These are phyloP conservation scores for Drosophila nigricruria DNA, from an alignment of 2,888 invertebrate genomes.

Conservation along the genomic window DNA sequence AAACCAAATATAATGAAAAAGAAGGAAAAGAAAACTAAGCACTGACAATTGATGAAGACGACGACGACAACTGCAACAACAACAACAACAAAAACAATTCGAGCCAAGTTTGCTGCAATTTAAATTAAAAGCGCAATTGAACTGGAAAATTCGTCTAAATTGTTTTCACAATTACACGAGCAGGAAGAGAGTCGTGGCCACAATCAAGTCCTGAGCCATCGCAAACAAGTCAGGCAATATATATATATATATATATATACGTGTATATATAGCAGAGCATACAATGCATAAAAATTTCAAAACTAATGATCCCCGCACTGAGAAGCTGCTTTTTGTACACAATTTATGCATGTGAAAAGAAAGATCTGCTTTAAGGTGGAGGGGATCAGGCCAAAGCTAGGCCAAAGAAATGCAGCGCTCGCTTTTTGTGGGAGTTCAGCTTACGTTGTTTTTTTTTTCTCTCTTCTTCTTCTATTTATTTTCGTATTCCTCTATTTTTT, in stretches of 20 bases:
- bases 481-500: conserved; percentile 32
- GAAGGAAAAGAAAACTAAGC: conserved; percentile 17
- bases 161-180: conserved; percentile 74
- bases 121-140: conserved; percentile 82
- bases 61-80: conserved; percentile 28
- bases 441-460: conserved; percentile 14
- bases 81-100: conserved; percentile 8
- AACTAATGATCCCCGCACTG: conserved; percentile 67
- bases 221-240: conserved; percentile 25
- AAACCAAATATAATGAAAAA: too few relatives aligned
- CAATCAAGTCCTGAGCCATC: conserved; percentile 71
- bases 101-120: conserved; percentile 59
- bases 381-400: conserved; percentile 42
- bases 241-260: background rate
- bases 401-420: conserved; percentile 66
- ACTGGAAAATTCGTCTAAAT: conserved; percentile 79
- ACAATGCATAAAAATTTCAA: conserved; percentile 66
- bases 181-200: conserved; percentile 45
- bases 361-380: conserved; percentile 45
- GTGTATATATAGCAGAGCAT: conserved; percentile 32
- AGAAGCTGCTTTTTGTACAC: conserved; percentile 57
- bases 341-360: conserved; percentile 77
- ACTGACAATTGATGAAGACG: conserved; percentile 74
- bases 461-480: conserved; percentile 21
- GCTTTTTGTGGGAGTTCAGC: conserved; percentile 67